Percentiles rank a stretch among this genome's conserved stretches.
Evolutionary conservation across 2,888 invertebrate species (phyloP).

Genomic region (Pheosia tremula): DNA sequence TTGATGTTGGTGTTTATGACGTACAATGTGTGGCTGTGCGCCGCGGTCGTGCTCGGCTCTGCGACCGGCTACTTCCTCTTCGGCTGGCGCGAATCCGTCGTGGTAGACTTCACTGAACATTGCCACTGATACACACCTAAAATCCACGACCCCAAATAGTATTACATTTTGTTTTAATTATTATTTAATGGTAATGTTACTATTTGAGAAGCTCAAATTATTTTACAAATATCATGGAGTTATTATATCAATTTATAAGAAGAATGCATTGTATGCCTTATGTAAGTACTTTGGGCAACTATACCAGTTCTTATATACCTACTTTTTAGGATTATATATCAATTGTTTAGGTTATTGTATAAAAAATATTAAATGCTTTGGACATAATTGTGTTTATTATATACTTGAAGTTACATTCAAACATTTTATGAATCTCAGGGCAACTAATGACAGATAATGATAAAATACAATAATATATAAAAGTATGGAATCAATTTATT

Average conservation of each 20-base stretch:
- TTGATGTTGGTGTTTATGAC: conserved; percentile 99
- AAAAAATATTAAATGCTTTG: conserved; percentile 66
- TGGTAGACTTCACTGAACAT: conserved; percentile 97
- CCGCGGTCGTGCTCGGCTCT: conserved; percentile 94
- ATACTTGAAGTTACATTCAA: too few species aligned
- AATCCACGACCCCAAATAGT: conserved; percentile 38
- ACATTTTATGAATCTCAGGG: background rate
- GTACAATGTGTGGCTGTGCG: conserved; percentile 96
- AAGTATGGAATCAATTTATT: background rate
- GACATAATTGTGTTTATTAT: conserved; percentile 38
- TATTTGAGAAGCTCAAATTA: conserved; percentile 63
- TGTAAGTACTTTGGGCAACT: conserved; percentile 64
- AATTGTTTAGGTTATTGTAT: conserved; percentile 64
- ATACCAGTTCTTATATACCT: conserved; percentile 72
- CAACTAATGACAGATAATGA: background rate
- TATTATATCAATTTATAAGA: conserved; percentile 73
- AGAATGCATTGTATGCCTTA: conserved; percentile 57
- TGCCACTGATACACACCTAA: conserved; percentile 88
- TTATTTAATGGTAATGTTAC: conserved; percentile 46
- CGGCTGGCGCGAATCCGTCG: conserved; percentile 97
- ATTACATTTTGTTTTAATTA: conserved; percentile 19
- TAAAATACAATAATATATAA: background rate
- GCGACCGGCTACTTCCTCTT: conserved; percentile 97
- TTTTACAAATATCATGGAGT: conserved; percentile 66
- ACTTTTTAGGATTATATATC: conserved; percentile 56